Evolutionary conservation across 2,797 vertebrate species (phyloP), one percentile per base, ranked within the genome.

Genomic region (Salmo trutta): DNA sequence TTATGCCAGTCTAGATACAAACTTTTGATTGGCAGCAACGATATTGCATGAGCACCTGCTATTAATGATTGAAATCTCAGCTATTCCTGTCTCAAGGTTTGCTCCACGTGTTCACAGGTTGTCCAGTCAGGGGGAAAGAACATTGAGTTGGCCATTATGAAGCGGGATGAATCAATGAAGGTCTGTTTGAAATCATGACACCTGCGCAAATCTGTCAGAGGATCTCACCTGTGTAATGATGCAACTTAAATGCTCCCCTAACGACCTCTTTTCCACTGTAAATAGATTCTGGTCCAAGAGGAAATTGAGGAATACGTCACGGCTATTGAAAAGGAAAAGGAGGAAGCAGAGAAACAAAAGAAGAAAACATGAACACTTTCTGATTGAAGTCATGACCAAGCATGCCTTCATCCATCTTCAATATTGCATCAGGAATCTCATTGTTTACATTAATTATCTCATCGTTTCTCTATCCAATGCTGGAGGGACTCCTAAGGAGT

Each of bases 51-150:
- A 47, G 41, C 41, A 47, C 41, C 10, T 1, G 41, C 41, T 47
- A 47, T 47, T 33, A 56, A 17, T 47, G 72, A 64, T 59, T 62
- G 19, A 54, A 29, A 4, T 33, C 65, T 70, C 52, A 66, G 24
- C n/a, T 47, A 12, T 69, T 68, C 27, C n/a, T 65, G 36, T 65
- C 14, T 19, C 14, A 36, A 29, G 6, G 62, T 12, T 24, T 59
- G 19, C 53, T 36, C 12, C 56, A 6, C 7, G 17, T 59, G n/a
- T 79, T 79, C 15, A 51, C 33, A 96, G 96, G 96, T 96, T 82
- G 95, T 96, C 54, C 96, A 96, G 82, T 94, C 93, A 0, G 96
- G 95, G 0, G 95, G 95, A 68, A 96, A 95, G 88, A 96, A 96
- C 86, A 95, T 96, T 0, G 95, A 96, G 81, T 88, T 96, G 77